Evolutionary conservation across 2,113 vertebrate genomes (phyloP).

Genomic region (Felis chaus): DNA sequence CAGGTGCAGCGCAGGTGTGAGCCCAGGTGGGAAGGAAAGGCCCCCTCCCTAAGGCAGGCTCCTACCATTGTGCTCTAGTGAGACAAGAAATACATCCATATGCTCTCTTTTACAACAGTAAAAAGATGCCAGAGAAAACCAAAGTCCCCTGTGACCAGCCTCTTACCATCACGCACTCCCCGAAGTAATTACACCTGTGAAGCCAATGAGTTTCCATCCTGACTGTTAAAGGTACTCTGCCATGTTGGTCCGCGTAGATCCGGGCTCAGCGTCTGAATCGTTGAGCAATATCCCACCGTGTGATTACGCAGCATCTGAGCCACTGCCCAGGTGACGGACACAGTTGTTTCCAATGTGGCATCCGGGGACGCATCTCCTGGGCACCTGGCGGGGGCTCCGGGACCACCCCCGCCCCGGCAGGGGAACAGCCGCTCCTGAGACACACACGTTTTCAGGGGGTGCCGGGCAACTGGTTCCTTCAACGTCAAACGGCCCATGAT

Average conservation of each 20-base stretch:
- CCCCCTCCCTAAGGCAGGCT: background rate
- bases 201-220: background rate
- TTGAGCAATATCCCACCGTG: background rate
- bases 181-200: background rate
- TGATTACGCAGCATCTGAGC: no score
- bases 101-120: background rate
- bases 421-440: background rate
- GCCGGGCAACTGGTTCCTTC: background rate
- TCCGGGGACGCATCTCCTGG: rapidly evolving
- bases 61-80: background rate
- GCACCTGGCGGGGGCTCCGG: background rate
- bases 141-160: background rate
- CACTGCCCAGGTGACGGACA: background rate
- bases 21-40: background rate
- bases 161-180: background rate
- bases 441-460: rapidly evolving
- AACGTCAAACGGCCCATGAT: background rate
- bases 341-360: no score
- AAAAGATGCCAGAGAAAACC: background rate
- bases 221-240: background rate
- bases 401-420: no score
- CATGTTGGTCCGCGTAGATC: no score
- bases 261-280: background rate
- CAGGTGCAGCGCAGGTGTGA: background rate
- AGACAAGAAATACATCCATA: background rate